Conservation (phyloP, 2,113 vertebrate species). For the Pteruthius melanotis region DNA sequence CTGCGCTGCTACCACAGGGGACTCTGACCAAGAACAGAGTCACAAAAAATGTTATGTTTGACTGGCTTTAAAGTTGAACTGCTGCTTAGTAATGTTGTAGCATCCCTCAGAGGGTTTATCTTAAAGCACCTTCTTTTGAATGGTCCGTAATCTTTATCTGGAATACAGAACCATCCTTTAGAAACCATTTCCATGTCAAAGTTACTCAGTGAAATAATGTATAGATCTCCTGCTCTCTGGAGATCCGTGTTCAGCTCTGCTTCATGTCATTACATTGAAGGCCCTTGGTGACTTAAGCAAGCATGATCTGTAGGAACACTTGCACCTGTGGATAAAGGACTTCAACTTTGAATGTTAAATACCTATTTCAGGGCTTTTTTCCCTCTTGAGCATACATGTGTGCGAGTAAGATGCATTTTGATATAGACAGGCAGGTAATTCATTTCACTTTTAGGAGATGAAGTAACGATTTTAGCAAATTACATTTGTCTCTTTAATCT, state of each 20-base stretch:
- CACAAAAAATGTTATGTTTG: background rate
- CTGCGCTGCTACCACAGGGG: background rate
- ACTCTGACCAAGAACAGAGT: slow-evolving; percentile 27
- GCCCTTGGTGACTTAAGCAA: slow-evolving; percentile 48
- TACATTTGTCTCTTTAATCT: slow-evolving; percentile 76
- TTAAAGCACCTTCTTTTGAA: slow-evolving; percentile 52
- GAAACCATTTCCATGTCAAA: slow-evolving; percentile 56
- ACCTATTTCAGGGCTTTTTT: background rate
- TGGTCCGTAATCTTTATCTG: slow-evolving; percentile 40
- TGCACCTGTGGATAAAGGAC: slow-evolving; percentile 63
- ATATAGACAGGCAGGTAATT: slow-evolving; percentile 69
- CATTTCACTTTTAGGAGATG: slow-evolving; percentile 74
- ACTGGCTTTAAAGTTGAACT: slow-evolving; percentile 42
- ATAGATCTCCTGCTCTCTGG: slow-evolving; percentile 18
- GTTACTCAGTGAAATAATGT: slow-evolving; percentile 53
- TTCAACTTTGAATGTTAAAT: slow-evolving; percentile 68
- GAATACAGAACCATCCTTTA: slow-evolving; percentile 29
- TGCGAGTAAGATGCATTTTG: slow-evolving; percentile 44
- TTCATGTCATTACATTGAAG: slow-evolving; percentile 60
- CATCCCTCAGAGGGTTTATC: slow-evolving; percentile 47
- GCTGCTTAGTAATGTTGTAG: slow-evolving; percentile 41
- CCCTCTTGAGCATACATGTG: slow-evolving; percentile 56
- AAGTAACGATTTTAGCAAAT: slow-evolving; percentile 69
- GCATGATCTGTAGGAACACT: slow-evolving; percentile 40
- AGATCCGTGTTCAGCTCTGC: slow-evolving; percentile 50